phyloP scores from a whole-genome alignment of 2,113 vertebrate species.

The Lepisosteus osseus region DNA sequence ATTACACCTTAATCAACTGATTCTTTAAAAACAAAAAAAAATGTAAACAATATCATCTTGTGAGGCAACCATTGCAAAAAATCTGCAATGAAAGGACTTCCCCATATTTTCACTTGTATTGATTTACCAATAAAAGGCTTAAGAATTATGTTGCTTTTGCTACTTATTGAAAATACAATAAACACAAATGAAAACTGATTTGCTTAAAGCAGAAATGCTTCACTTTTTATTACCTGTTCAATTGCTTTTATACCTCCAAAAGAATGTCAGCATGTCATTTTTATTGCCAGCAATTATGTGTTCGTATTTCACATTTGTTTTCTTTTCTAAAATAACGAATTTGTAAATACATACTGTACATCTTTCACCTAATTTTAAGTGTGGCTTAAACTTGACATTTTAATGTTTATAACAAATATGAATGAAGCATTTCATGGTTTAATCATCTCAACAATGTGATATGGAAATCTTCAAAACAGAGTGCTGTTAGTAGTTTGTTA shows the following conservation, averaged over 20 bases:
- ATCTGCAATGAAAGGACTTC: constrained; percentile 66
- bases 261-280: constrained; percentile 37
- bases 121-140: constrained; percentile 71
- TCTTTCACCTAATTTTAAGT: too few relatives aligned
- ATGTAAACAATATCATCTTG: constrained; percentile 36
- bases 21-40: constrained; percentile 17
- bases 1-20: neutral
- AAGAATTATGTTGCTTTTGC: constrained; percentile 68
- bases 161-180: constrained; percentile 63
- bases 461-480: too few relatives aligned
- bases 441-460: too few relatives aligned
- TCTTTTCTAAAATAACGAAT: too few relatives aligned
- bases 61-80: constrained; percentile 33
- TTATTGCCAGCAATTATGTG: constrained; percentile 36
- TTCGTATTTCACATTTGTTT: constrained; percentile 2
- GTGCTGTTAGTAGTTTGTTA: too few relatives aligned
- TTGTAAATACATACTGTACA: neutral
- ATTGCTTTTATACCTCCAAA: constrained; percentile 30
- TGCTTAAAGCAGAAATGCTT: constrained; percentile 34
- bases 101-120: constrained; percentile 76
- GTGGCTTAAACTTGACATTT: too few relatives aligned
- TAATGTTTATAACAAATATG: too few relatives aligned
- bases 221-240: constrained; percentile 31
- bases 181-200: constrained; percentile 58
- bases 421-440: too few relatives aligned